Base-by-base conservation (phyloP, 2,888 invertebrate genomes). In the Pelosia muscerda region DNA sequence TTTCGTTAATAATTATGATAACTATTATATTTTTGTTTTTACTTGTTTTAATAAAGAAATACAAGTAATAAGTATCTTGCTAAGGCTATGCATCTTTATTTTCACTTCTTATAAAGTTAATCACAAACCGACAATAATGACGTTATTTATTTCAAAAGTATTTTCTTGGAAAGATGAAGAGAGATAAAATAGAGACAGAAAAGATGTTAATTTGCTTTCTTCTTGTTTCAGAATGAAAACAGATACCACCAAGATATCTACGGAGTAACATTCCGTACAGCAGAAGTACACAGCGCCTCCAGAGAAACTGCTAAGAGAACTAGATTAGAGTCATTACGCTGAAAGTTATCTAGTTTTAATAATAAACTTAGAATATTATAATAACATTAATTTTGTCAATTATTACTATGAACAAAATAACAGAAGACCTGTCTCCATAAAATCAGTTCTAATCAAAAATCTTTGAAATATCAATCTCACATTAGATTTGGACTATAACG, bases 241-340 rank as follows among this genome's bases (percentile, higher is more conserved):
- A 96, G 98, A 77, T 99, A 98, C 88, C 99, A 99, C 84, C 99
- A 99, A 94, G 99, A 99, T 86, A 99, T 99, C 78, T 99, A 99
- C 85, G 99, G 99, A 56, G 98, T 98, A 79, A 98, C 98, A 4
- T 94, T 98, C 67, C 95, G 98, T 64, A 98, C 98, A 0, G 98
- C 98, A 0, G 97, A 98, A 90, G 97, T 98, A 2, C 98, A 98
- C 82, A 97, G 97, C 81, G 96, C 97, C 78, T 98, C 98, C 2
- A 95, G 98, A 84, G 97, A 97, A 90, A 97, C 97, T 0, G 98
- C 98, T 0, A 96, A 97, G 84, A 85, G 86, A 69, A 88, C 89
- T 1, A 84, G 93, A 55, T 81, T 89, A 63, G 90, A 90, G 73
- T 93, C 94, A 42, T 71, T 79, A 42, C 84, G 86, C 71, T 88